A percentile compares a stretch with the other conserved stretches of the same genome.
These are phyloP conservation scores for Ips typographus DNA, from an alignment of 1,140 invertebrate genomes.

Conservation along the genomic window DNA sequence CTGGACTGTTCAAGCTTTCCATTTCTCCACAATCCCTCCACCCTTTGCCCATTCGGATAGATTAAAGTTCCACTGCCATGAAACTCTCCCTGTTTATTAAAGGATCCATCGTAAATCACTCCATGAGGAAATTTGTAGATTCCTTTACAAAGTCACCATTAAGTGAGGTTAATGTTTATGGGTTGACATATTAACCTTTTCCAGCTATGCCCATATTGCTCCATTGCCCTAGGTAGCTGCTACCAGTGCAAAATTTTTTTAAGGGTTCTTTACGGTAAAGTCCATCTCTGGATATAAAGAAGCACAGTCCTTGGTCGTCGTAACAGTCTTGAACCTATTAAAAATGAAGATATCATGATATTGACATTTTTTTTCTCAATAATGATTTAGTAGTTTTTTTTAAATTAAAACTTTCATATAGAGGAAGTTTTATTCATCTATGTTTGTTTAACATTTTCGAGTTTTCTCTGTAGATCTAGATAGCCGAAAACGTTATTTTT, in stretches of 20 bases:
- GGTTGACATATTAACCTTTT: conserved; percentile 42
- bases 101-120: conserved; percentile 56
- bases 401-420: too few species aligned
- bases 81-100: conserved; percentile 56
- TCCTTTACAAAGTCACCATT: background rate
- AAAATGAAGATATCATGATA: too few species aligned
- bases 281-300: background rate
- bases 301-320: too few species aligned
- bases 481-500: too few species aligned
- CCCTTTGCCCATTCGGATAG: conserved; percentile 53
- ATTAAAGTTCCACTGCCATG: conserved; percentile 56
- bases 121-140: conserved; percentile 46
- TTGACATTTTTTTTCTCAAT: too few species aligned
- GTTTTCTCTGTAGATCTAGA: too few species aligned
- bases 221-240: conserved; percentile 57
- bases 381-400: too few species aligned
- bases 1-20: conserved; percentile 46
- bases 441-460: too few species aligned
- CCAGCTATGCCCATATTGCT: conserved; percentile 58
- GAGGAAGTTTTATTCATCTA: too few species aligned
- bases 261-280: conserved; percentile 6
- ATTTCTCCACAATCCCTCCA: conserved; percentile 55
- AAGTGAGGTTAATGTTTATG: background rate
- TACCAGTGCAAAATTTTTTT: conserved; percentile 54
- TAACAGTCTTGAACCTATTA: too few species aligned